A percentile compares a stretch with the other conserved stretches of the same genome.
Evolutionary conservation across 2,888 invertebrate species (phyloP).

Genomic region (Mylabris sibirica): DNA sequence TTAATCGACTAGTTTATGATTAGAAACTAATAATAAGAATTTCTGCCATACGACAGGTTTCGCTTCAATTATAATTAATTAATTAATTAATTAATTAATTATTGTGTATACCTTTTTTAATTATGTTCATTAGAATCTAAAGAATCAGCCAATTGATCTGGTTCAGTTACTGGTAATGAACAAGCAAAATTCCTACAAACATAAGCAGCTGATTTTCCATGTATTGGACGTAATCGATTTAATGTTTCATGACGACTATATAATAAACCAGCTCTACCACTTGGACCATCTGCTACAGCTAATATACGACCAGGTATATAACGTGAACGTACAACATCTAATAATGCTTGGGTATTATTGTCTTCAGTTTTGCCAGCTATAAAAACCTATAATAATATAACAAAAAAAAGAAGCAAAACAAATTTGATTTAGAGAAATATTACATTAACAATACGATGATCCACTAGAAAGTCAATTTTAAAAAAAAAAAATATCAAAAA

Average conservation of each 20-base stretch:
- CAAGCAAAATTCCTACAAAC: constrained; percentile 82
- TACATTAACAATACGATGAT: neutral
- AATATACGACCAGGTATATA: constrained; percentile 75
- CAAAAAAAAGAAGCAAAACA: too few species aligned
- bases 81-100: constrained; percentile 1
- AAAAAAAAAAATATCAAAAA: too few species aligned
- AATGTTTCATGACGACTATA: constrained; percentile 59
- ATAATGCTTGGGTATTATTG: constrained; percentile 71
- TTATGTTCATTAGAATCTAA: constrained; percentile 56
- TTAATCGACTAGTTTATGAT: constrained; percentile 22
- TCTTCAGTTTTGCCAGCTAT: constrained; percentile 71
- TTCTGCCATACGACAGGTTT: constrained; percentile 22
- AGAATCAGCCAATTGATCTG: constrained; percentile 68
- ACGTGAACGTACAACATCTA: constrained; percentile 70
- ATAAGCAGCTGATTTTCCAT: constrained; percentile 75
- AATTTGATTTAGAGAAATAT: neutral
- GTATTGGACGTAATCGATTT: constrained; percentile 62
- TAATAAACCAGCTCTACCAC: constrained; percentile 53
- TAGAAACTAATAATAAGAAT: constrained; percentile 13
- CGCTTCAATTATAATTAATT: constrained; percentile 15
- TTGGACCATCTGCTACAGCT: constrained; percentile 70
- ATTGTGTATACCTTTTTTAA: neutral
- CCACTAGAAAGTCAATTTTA: neutral
- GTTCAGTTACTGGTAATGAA: constrained; percentile 76
- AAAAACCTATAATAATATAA: constrained; percentile 69